Evolutionary conservation across 1,140 invertebrate genomes (phyloP).

Genomic region (Drosophila ananassae): DNA sequence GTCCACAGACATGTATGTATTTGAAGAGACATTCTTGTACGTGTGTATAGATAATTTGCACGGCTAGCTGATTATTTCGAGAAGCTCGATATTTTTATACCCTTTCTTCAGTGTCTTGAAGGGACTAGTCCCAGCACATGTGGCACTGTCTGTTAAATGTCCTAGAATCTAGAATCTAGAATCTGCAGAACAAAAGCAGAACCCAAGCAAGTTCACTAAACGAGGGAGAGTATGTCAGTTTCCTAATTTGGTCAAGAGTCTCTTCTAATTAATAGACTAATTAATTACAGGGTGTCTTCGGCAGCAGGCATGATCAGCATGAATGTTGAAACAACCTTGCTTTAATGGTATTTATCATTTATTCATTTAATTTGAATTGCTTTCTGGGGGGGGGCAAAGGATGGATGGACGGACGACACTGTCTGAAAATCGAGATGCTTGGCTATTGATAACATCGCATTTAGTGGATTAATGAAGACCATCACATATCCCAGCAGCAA

Average conservation of each 20-base stretch:
- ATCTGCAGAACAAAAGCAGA: background rate
- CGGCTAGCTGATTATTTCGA: conserved; percentile 34
- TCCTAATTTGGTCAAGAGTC: background rate
- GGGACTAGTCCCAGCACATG: background rate
- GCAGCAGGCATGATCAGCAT: too few species aligned
- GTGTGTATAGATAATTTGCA: conserved; percentile 53
- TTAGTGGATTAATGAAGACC: conserved; percentile 49
- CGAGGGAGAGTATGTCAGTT: background rate
- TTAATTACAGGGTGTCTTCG: background rate
- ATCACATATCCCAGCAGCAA: conserved; percentile 18
- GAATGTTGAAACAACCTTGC: background rate
- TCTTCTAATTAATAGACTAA: background rate
- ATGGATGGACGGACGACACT: background rate
- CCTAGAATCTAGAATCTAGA: background rate
- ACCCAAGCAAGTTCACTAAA: background rate
- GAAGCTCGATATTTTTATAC: conserved; percentile 42
- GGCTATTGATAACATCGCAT: conserved; percentile 47
- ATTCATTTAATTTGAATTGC: conserved; percentile 1
- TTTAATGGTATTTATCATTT: conserved; percentile 1
- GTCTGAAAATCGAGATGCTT: conserved; percentile 36
- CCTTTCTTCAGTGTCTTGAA: conserved; percentile 13
- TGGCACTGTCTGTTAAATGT: background rate
- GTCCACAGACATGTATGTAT: conserved; percentile 26
- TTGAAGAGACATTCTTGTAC: conserved; percentile 29
- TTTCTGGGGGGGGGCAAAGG: background rate